These are phyloP conservation scores for Montipora cactus DNA, from an alignment of 64 coral and sea anemone species.

Conservation along the genomic window DNA sequence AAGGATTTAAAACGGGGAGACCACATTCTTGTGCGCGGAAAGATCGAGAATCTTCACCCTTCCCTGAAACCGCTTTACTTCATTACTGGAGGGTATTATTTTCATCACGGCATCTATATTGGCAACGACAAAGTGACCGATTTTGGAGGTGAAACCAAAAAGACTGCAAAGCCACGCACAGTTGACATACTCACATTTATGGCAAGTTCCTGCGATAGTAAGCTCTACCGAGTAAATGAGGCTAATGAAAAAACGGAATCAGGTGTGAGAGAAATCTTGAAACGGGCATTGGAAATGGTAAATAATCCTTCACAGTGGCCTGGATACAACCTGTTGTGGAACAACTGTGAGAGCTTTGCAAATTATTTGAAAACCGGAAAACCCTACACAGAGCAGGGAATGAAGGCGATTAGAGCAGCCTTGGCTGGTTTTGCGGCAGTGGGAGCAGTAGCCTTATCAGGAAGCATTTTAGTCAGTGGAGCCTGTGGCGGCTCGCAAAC, in stretches of 20 bases:
- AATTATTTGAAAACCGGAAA: not conserved
- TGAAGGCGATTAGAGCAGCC: fast-evolving
- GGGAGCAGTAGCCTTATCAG: too few species aligned
- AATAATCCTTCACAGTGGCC: not conserved
- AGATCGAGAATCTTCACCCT: not conserved
- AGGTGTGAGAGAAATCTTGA: not conserved
- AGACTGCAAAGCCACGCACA: not conserved
- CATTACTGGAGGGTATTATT: not conserved
- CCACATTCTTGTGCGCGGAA: not conserved
- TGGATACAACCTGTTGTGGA: not conserved
- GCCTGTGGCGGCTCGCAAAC: too few species aligned
- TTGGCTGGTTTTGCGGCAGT: too few species aligned
- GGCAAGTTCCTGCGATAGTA: not conserved
- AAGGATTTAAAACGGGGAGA: not conserved
- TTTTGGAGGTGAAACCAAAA: not conserved
- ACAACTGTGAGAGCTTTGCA: not conserved
- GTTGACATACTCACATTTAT: not conserved
- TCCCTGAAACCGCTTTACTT: not conserved
- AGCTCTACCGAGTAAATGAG: not conserved
- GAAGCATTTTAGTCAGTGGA: too few species aligned
- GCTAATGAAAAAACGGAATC: not conserved
- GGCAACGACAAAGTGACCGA: not conserved
- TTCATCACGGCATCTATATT: not conserved
- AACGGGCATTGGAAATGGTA: not conserved
- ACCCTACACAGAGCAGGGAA: not conserved